A percentile compares a stretch with the other conserved stretches of the same genome.
Conservation (phyloP, 2,113 vertebrate genomes). For the Mobula birostris region DNA sequence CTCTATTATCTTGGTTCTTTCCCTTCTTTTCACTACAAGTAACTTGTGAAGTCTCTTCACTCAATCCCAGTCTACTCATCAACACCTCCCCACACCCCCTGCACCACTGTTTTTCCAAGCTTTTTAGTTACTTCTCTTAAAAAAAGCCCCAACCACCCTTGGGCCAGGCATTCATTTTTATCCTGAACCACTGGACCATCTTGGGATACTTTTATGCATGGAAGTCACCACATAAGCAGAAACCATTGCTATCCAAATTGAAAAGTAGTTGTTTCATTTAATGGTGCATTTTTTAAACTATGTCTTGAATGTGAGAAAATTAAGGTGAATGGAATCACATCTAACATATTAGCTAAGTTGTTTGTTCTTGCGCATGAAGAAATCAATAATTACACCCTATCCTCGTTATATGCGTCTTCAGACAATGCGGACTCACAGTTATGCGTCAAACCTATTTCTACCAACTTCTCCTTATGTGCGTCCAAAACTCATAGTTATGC, state of each 20-base stretch:
- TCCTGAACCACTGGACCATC: not conserved
- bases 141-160: not conserved
- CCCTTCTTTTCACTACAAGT: not conserved
- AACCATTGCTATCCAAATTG: not conserved
- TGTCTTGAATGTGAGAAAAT: not conserved
- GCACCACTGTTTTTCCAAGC: not conserved
- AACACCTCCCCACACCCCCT: not conserved
- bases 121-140: not conserved
- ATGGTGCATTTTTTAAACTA: not conserved
- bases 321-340: not conserved
- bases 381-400: no score
- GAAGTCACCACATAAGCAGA: not conserved
- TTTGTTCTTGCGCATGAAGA: not conserved
- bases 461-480: no score
- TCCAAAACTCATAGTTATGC: no score
- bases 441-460: no score
- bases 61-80: not conserved
- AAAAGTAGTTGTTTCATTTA: not conserved
- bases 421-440: no score
- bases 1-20: not conserved
- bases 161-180: not conserved
- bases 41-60: not conserved
- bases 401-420: no score
- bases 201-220: not conserved
- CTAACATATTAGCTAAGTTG: not conserved